phyloP scores from a whole-genome alignment of 2,888 invertebrate species.

The Aproaerema taeniolella region DNA sequence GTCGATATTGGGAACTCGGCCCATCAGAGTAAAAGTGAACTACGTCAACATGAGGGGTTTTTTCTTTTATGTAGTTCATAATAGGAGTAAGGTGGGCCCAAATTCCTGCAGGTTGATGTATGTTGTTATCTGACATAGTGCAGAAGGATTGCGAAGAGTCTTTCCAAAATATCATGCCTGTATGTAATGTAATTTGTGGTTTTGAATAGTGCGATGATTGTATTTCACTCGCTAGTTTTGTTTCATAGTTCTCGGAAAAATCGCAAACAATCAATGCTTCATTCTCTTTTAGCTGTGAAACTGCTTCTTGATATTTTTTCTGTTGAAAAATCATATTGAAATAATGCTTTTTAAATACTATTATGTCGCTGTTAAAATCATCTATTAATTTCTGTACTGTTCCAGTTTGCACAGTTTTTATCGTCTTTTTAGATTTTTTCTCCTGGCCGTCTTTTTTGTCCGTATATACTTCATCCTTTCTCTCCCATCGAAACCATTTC shows the following conservation, averaged over 20 bases:
- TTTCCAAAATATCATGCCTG: neutral
- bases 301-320: slow-evolving; percentile 3
- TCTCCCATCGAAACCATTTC: slow-evolving; percentile 6
- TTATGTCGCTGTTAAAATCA: slow-evolving; percentile 6
- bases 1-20: neutral
- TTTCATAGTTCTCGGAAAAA: slow-evolving; percentile 12
- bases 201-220: neutral
- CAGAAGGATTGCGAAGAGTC: neutral
- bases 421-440: slow-evolving; percentile 9
- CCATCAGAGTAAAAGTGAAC: slow-evolving; percentile 2
- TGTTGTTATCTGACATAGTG: slow-evolving; percentile 1
- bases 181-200: neutral
- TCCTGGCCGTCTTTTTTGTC: slow-evolving; percentile 4
- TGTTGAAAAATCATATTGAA: slow-evolving; percentile 9
- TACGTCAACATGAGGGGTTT: neutral
- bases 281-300: slow-evolving; percentile 2
- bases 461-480: slow-evolving; percentile 1
- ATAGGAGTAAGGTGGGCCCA: neutral
- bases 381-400: slow-evolving; percentile 6
- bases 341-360: slow-evolving; percentile 8
- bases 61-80: neutral
- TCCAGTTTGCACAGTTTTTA: slow-evolving; percentile 6
- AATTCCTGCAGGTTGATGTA: neutral
- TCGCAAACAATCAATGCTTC: slow-evolving; percentile 12
- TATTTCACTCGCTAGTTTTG: slow-evolving; percentile 7